phyloP scores from a whole-genome alignment of 2,888 invertebrate genomes.

The Heteromyza rotundicornis region DNA sequence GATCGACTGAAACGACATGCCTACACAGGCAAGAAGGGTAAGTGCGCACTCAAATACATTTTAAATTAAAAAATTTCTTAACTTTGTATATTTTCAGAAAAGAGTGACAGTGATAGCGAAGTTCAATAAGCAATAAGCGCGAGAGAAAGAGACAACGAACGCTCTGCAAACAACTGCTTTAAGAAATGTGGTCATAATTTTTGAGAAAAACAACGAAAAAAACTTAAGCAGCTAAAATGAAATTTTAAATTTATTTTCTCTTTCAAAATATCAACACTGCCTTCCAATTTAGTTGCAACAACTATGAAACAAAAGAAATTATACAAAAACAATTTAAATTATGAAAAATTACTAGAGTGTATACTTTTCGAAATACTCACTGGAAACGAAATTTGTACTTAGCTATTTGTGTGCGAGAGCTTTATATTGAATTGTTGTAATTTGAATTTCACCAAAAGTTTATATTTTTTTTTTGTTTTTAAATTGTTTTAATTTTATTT shows the following conservation, averaged over 20 bases:
- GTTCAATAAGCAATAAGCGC: conserved; percentile 72
- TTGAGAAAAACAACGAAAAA: no score
- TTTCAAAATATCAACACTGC: conserved; percentile 34
- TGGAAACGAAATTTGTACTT: conserved; percentile 19
- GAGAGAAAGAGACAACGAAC: conserved; percentile 8
- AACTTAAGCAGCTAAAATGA: neutral
- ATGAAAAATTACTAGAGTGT: no score
- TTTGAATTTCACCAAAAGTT: neutral
- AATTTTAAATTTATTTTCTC: conserved; percentile 12
- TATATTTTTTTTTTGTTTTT: conserved; percentile 22
- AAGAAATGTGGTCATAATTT: conserved; percentile 51
- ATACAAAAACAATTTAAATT: neutral
- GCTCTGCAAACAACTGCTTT: conserved; percentile 39
- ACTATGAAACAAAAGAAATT: neutral
- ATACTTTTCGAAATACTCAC: conserved; percentile 43
- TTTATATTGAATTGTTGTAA: conserved; percentile 50
- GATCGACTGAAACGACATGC: conserved; percentile 95
- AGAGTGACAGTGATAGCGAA: conserved; percentile 94
- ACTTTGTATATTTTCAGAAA: conserved; percentile 70
- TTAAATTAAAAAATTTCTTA: conserved; percentile 26
- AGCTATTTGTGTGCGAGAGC: conserved; percentile 30
- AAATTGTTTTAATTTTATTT: neutral
- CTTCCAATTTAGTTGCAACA: conserved; percentile 20
- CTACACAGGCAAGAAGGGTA: conserved; percentile 93
- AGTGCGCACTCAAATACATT: conserved; percentile 37